These are phyloP conservation scores for Cyrtonyx montezumae DNA, from an alignment of 2,113 vertebrate species.

Conservation along the genomic window DNA sequence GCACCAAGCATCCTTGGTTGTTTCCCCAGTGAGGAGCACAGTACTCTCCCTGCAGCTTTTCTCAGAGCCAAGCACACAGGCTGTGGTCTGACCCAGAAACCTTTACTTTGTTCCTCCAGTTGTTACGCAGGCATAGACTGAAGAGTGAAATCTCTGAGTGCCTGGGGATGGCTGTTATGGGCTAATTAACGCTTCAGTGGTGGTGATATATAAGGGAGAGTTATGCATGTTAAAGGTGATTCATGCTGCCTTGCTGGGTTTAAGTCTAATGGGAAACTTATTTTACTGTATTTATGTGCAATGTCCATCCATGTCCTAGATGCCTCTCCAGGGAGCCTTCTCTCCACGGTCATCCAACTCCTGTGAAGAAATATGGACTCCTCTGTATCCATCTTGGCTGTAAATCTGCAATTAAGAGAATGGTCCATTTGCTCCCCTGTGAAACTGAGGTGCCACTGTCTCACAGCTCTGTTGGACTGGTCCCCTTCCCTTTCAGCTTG, in stretches of 20 bases:
- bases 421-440: not conserved
- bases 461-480: not conserved
- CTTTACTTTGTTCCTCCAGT: not conserved
- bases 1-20: not conserved
- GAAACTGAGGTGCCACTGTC: not conserved
- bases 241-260: constrained; percentile 37
- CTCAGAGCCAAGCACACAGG: not conserved
- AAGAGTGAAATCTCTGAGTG: not conserved
- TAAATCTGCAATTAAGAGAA: constrained; percentile 53
- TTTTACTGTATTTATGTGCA: constrained; percentile 57
- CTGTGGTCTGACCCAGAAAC: not conserved
- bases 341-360: constrained; percentile 30
- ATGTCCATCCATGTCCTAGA: constrained; percentile 30
- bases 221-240: constrained; percentile 57
- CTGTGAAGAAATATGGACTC: constrained; percentile 58
- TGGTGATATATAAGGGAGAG: constrained; percentile 7
- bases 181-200: constrained; percentile 51
- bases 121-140: not conserved
- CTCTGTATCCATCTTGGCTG: not conserved
- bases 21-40: not conserved
- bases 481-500: not conserved
- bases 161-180: not conserved
- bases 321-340: constrained; percentile 48
- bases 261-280: constrained; percentile 61
- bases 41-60: not conserved